phyloP scores from a whole-genome alignment of 2,113 vertebrate genomes.

The Nestor notabilis region DNA sequence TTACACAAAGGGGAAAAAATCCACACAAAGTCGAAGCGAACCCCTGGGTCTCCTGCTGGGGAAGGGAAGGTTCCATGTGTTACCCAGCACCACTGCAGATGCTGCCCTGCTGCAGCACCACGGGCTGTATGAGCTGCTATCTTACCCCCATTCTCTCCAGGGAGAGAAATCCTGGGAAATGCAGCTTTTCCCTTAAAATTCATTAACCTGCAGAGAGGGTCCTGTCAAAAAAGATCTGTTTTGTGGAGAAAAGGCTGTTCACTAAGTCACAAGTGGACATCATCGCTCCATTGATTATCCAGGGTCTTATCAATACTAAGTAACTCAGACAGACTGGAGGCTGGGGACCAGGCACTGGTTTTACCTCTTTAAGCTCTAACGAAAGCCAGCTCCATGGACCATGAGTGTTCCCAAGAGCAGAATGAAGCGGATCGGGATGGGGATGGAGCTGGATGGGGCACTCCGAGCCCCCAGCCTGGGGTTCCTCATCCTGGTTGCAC shows the following conservation, averaged over 20 bases:
- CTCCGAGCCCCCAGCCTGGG: neutral
- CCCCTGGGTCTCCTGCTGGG: neutral
- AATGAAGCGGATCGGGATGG: fast-evolving
- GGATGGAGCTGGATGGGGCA: neutral
- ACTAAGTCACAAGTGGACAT: neutral
- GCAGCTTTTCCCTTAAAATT: neutral
- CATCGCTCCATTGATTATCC: neutral
- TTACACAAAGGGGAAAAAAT: neutral
- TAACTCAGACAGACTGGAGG: neutral
- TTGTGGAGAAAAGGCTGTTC: neutral
- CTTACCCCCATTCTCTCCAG: neutral
- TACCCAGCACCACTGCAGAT: neutral
- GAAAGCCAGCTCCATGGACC: fast-evolving
- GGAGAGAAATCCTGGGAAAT: neutral
- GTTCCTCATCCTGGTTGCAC: fast-evolving
- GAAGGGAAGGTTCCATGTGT: neutral
- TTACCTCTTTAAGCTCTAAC: neutral
- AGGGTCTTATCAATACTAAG: neutral
- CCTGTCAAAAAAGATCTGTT: neutral
- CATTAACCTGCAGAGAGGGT: no score
- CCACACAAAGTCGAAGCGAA: neutral
- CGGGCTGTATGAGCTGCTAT: fast-evolving
- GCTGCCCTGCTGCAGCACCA: neutral
- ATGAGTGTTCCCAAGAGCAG: fast-evolving
- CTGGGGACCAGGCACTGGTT: neutral